Evolutionary conservation across 2,113 vertebrate genomes (phyloP), one percentile per base, ranked within the genome.

Genomic region (Xyrauchen texanus): DNA sequence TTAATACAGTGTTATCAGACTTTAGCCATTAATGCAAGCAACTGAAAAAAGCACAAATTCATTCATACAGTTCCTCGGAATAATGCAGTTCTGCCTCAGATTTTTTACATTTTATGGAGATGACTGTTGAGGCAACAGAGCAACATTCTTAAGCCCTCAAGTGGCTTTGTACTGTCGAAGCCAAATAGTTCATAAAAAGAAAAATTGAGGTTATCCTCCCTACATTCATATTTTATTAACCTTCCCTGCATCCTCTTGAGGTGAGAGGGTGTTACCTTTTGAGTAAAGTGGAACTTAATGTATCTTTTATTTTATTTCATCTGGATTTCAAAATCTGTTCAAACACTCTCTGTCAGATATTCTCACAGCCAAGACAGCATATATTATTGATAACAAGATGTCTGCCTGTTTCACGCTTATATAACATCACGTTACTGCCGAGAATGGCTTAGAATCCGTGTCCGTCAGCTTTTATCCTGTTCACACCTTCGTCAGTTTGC

Each of bases 301-400:
- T 62, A 67, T 67, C 62, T 60, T 80, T 80, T 62, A 61, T 51
- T 62, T 61, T 16, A 72, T 66, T 80, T 63, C 52, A 58, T 73
- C 63, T 73, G 62, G 69, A 76, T 80, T 49, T 75, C 57, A 60
- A 34, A 21, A 52, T 77, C 64, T 58, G n/a, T 71, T 76, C 60
- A 47, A 57, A 42, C 63, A 16, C 8, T n/a, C 68, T 71, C 34
- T 65, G n/a, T 42, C 49, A 21, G 69, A 51, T 61, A 12, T 81
- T 52, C n/a, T 62, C 44, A 74, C 64, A 16, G 66, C 60, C 13
- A 12, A 53, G 64, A 10, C 3, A 3, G 34, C 16, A 63, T 77
- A 13, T 81, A 75, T 84, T 75, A 84, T 81, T 84, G 55, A 81
- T 78, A 46, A 7, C 51, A 10, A 10, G n/a, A 47, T 60, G n/a